Evolutionary conservation across 1,140 invertebrate species (phyloP).

Genomic region (Leucophenga varia): DNA sequence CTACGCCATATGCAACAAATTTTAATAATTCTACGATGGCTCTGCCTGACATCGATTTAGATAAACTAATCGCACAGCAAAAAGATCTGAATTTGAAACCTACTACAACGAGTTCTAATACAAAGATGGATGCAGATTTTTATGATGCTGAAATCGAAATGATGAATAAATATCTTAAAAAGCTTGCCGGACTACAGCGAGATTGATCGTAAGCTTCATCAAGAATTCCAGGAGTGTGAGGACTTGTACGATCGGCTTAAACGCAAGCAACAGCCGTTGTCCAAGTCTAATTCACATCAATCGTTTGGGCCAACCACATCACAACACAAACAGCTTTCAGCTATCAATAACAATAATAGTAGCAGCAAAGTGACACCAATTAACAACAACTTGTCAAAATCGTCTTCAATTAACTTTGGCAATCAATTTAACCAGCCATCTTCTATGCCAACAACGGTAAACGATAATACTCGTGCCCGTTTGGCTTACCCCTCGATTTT

Average conservation of each 20-base stretch:
- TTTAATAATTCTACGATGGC: not conserved
- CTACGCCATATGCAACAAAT: not conserved
- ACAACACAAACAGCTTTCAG: slow-evolving; percentile 1
- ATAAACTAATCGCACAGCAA: slow-evolving; percentile 44
- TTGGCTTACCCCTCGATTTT: slow-evolving; percentile 52
- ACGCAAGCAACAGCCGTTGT: slow-evolving; percentile 34
- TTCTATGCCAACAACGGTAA: no score
- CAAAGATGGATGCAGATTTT: slow-evolving; percentile 48
- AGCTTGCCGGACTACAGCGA: slow-evolving; percentile 55
- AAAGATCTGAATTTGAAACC: slow-evolving; percentile 45
- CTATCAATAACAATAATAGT: not conserved
- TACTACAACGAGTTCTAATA: slow-evolving; percentile 34
- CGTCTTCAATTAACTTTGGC: slow-evolving; percentile 40
- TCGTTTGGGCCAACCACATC: slow-evolving; percentile 12
- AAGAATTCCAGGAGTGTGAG: slow-evolving; percentile 54
- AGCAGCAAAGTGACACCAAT: not conserved
- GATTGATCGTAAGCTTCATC: slow-evolving; percentile 47
- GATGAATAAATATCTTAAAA: slow-evolving; percentile 56
- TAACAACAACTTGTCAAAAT: slow-evolving; percentile 29
- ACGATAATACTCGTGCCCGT: no score
- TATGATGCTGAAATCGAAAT: slow-evolving; percentile 56
- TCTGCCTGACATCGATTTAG: slow-evolving; percentile 33
- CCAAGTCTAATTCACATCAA: slow-evolving; percentile 51
- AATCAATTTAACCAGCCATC: not conserved
- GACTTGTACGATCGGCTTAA: slow-evolving; percentile 50